Conservation (phyloP, 2,888 invertebrate genomes). For the Ophioninae sp. region DNA sequence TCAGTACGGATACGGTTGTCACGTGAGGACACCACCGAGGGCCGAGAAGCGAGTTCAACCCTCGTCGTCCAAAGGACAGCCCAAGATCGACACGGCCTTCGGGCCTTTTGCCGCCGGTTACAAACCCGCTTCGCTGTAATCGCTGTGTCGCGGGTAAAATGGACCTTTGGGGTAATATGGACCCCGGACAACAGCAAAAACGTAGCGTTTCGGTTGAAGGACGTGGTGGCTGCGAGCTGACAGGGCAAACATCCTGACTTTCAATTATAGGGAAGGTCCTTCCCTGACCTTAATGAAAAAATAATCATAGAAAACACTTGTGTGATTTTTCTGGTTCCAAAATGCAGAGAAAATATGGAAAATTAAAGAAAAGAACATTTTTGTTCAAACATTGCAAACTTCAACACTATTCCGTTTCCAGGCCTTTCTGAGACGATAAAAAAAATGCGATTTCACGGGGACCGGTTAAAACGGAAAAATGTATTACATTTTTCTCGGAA, state of each 20-base stretch:
- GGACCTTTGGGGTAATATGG: background rate
- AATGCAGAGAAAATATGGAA: too few species aligned
- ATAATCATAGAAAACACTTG: too few species aligned
- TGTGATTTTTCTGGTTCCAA: too few species aligned
- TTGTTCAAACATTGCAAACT: too few species aligned
- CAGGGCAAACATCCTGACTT: background rate
- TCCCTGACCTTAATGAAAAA: too few species aligned
- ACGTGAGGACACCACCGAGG: conserved; percentile 11
- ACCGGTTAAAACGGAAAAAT: background rate
- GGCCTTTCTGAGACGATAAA: background rate
- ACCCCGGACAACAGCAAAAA: background rate
- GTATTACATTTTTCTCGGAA: background rate
- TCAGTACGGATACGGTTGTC: conserved; percentile 33
- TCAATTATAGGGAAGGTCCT: background rate
- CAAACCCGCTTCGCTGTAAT: background rate
- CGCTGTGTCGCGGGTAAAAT: conserved; percentile 3
- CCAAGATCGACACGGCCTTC: conserved; percentile 18
- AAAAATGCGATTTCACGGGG: background rate
- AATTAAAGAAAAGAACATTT: too few species aligned
- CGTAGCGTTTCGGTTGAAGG: background rate
- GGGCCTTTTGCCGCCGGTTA: conserved; percentile 5
- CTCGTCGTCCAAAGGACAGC: conserved; percentile 38
- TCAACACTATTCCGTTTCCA: too few species aligned
- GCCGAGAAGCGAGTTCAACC: conserved; percentile 45
- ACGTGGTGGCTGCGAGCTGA: background rate